Evolutionary conservation across 2,797 vertebrate genomes (phyloP).

Genomic region (Oceanodroma leucorhoa): DNA sequence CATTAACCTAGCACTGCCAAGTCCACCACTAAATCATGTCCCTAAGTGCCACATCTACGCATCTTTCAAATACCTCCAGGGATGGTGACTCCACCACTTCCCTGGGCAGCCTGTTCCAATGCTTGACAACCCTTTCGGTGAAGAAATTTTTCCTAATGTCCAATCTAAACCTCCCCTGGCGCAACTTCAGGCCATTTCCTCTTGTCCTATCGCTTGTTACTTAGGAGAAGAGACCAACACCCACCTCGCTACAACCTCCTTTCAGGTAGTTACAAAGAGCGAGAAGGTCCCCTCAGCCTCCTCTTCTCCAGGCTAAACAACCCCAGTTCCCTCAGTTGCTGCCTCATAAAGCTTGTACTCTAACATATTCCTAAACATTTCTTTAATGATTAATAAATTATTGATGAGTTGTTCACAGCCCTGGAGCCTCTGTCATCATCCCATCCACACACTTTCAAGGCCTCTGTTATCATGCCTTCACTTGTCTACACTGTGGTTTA

Average conservation of each 20-base stretch:
- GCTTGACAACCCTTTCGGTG: neutral
- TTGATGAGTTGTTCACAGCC: neutral
- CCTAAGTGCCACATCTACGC: neutral
- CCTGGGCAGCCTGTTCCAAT: neutral
- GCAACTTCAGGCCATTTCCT: neutral
- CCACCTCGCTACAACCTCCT: neutral
- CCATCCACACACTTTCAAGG: neutral
- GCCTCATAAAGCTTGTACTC: neutral
- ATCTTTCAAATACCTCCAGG: neutral
- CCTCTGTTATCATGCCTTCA: neutral
- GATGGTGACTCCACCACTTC: neutral
- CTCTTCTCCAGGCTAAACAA: neutral
- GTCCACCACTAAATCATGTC: neutral
- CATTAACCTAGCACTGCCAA: neutral
- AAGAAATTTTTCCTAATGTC: neutral
- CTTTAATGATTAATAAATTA: neutral
- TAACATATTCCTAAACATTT: neutral
- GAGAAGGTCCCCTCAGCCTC: no score
- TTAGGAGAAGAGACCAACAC: neutral
- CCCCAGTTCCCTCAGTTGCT: neutral
- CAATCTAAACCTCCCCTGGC: neutral
- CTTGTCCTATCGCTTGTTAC: neutral
- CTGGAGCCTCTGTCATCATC: neutral
- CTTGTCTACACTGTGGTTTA: neutral
- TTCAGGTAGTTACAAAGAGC: neutral